phyloP scores from a whole-genome alignment of 2,888 invertebrate species.

The Acanthosoma haemorrhoidale region DNA sequence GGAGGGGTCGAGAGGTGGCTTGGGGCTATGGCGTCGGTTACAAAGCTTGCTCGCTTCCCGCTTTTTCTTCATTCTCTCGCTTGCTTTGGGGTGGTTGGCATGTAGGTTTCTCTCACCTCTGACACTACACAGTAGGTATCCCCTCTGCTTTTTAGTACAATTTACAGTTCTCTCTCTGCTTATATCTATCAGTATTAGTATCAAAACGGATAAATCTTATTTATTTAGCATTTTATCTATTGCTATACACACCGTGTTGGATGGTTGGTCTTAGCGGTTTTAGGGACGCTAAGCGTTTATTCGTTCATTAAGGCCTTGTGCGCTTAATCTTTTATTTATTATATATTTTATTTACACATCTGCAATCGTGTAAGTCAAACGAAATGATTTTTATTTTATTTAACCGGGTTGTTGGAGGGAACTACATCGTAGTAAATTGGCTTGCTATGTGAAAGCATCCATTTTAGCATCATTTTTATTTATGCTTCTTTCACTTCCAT shows the following conservation, averaged over 20 bases:
- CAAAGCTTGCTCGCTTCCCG: constrained; percentile 21
- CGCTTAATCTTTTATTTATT: background rate
- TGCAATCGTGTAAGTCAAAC: too few relatives aligned
- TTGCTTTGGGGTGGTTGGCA: constrained; percentile 8
- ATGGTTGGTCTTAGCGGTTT: background rate
- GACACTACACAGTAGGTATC: background rate
- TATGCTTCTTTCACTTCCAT: background rate
- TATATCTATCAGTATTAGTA: background rate
- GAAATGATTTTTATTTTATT: too few relatives aligned
- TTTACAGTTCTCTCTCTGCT: background rate
- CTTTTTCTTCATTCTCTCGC: constrained; percentile 27
- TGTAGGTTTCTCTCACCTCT: background rate
- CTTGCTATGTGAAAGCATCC: background rate
- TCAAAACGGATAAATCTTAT: background rate
- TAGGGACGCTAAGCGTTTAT: background rate
- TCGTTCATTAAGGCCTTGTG: background rate
- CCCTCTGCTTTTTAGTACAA: background rate
- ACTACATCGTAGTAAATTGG: background rate
- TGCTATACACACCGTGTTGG: background rate
- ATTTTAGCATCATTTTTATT: background rate
- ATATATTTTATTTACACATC: background rate
- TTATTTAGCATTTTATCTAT: background rate
- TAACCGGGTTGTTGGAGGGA: too few relatives aligned
- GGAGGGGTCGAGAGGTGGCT: background rate
- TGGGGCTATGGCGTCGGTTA: constrained; percentile 29